Base-by-base conservation (phyloP, 1,140 invertebrate species). In the Aradophagus sp. region DNA sequence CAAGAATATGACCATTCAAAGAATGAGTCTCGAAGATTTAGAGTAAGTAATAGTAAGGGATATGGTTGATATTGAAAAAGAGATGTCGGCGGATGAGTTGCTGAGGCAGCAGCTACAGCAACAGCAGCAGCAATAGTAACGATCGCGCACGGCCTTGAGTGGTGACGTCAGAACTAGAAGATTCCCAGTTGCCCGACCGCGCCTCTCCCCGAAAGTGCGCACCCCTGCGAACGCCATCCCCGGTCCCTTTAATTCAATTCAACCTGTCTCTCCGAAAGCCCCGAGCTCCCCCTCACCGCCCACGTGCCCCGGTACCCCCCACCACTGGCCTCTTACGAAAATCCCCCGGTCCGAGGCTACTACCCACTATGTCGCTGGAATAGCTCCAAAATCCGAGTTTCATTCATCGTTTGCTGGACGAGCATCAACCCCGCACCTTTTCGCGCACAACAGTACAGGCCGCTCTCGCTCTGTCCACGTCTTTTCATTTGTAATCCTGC, bases 91-190 rank as follows among this genome's bases (percentile, higher is more conserved):
- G 53, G 39, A 23, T 32, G 32, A 48, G 34, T 45, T 62, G 58
- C 52, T 48, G 45, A 55, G 59, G 45, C 53, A 41, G 35, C 7
- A 17, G 31, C 29, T 15, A n/a, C n/a, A n/a, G 74, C 66, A 66
- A 66, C 74, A 69, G 62, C 56, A 71, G 69, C 63, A 74, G 73
- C 74, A 76, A 77, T 76, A 78, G 74, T 78, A 80, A 80, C 78
- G 78, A 78, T 80, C 78, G 78, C 55, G 67, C 70, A 69, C 74
- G 78, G 78, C 78, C 78, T 77, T 80, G 78, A 80, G 76, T 73
- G 68, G 73, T 80, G 78, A 80, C 78, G 78, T 80, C 78, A 78
- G 73, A 75, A 78, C 69, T 75, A 77, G 74, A 77, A 70, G 75
- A 73, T 69, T 76, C 78, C 74, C 73, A 69, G 73, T 73, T 74